These are phyloP conservation scores for Serranochromis macrocephalus DNA, from an alignment of 2,113 vertebrate species.

Conservation along the genomic window DNA sequence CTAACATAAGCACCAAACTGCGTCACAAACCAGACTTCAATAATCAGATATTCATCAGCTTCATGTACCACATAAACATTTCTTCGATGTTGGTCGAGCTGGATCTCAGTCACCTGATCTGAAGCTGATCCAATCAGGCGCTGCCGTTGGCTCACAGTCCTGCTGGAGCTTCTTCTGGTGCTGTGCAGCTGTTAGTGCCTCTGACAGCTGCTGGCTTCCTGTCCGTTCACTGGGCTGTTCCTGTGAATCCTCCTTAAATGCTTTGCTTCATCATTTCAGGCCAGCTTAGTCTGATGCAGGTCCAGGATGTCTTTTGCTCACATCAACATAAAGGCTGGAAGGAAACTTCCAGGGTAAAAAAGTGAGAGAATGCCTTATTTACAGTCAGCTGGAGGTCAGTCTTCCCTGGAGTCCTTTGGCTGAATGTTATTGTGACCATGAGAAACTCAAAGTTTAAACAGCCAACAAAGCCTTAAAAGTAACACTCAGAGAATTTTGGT, in stretches of 20 bases:
- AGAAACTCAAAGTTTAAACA: not conserved
- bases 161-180: not conserved
- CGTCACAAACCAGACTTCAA: not conserved
- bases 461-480: not conserved
- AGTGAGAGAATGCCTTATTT: not conserved
- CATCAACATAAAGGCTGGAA: not conserved
- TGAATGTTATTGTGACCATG: not conserved
- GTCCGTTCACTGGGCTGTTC: not conserved
- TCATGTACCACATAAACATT: not conserved
- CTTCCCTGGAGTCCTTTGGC: rapidly evolving
- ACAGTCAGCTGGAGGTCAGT: not conserved
- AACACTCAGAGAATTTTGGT: not conserved
- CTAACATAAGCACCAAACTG: not conserved
- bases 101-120: not conserved
- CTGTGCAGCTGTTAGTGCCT: not conserved
- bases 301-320: not conserved
- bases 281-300: not conserved
- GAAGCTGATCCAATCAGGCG: not conserved
- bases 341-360: not conserved
- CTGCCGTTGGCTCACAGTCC: not conserved
- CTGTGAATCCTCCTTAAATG: not conserved
- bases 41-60: not conserved
- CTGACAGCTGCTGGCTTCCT: not conserved
- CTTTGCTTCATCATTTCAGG: not conserved
- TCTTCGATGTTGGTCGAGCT: not conserved